These are phyloP conservation scores for Eonycteris spelaea DNA, from an alignment of 2,113 vertebrate genomes.

Conservation along the genomic window DNA sequence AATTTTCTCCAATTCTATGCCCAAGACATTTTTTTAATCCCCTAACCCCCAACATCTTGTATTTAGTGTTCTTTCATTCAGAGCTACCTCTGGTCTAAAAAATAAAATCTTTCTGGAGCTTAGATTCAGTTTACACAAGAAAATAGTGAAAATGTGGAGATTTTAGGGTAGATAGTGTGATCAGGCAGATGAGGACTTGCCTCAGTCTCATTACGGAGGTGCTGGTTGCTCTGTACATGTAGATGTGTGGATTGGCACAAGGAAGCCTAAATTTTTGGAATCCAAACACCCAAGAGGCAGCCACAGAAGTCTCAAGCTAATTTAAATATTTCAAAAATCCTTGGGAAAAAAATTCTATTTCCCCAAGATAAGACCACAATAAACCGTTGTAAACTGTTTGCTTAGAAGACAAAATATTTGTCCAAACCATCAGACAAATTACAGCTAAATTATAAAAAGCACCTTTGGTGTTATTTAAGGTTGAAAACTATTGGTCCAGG, in stretches of 20 bases:
- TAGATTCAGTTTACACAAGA: not conserved
- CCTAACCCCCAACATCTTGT: not conserved
- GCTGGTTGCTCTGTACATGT: not conserved
- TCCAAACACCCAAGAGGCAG: not conserved
- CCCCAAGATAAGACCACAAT: not conserved
- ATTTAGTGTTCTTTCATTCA: not conserved
- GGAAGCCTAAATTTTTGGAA: not conserved
- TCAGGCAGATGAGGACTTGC: not conserved
- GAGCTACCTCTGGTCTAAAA: not conserved
- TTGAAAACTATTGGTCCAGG: not conserved
- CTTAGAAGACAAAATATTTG: not conserved
- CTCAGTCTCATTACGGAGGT: not conserved
- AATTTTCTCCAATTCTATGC: not conserved
- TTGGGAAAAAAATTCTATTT: not conserved
- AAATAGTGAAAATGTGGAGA: not conserved
- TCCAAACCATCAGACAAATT: not conserved
- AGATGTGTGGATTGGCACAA: not conserved
- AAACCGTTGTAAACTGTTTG: not conserved
- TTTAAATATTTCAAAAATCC: not conserved
- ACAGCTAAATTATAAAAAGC: not conserved
- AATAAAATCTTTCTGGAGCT: not conserved
- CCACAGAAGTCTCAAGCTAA: not conserved
- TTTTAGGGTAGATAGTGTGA: not conserved
- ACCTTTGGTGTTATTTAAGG: not conserved
- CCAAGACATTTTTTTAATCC: not conserved